Evolutionary conservation across 2,888 invertebrate genomes (phyloP), one percentile per base, ranked within the genome.

Genomic region (Venustoraphidia nigricollis): DNA sequence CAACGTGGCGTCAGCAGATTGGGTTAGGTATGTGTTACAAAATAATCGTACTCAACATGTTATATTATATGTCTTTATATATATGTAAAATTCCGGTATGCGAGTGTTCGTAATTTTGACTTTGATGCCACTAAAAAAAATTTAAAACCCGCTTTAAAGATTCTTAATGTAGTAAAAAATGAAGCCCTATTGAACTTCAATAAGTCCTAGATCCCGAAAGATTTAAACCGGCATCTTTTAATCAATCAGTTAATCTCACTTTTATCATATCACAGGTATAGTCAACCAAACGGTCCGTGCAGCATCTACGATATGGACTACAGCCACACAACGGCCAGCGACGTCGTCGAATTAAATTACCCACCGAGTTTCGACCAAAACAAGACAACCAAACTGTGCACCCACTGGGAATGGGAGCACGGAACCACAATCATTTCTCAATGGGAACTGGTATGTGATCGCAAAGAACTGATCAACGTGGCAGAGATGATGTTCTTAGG

Each of bases 401-500:
- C 64, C 9, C 67, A 69, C 39, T 47, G 34, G 9, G 14, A 13
- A 36, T 36, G 43, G 38, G 34, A 36, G 3, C 36, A 27, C 54
- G 82, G 81, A 8, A 71, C 75, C 53, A 85, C 83, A 1, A 78
- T 86, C 55, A 79, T 81, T 50, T 80, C 81, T 1, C 81, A 87
- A 70, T 88, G 86, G 80, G 69, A 76, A 57, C 66, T 88, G 55
- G 81, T 88, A 11, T 88, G 88, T 61, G 83, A 83, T 55, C 72
- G 75, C 59, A 76, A 77, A 51, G 73, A 76, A 57, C 66, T 85
- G 48, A 79, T 77, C 51, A 83, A 77, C 60, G 68, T 85, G 35
- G 81, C 83, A 10, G 87, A 86, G 66, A 83, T 84, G 67, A 77
- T 81, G 62, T 87, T 86, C 64, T 67, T 88, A 52, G 69, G 79